Evolutionary conservation across 2,888 invertebrate genomes (phyloP), one percentile per base, ranked within the genome.

Genomic region (Noctua janthina): DNA sequence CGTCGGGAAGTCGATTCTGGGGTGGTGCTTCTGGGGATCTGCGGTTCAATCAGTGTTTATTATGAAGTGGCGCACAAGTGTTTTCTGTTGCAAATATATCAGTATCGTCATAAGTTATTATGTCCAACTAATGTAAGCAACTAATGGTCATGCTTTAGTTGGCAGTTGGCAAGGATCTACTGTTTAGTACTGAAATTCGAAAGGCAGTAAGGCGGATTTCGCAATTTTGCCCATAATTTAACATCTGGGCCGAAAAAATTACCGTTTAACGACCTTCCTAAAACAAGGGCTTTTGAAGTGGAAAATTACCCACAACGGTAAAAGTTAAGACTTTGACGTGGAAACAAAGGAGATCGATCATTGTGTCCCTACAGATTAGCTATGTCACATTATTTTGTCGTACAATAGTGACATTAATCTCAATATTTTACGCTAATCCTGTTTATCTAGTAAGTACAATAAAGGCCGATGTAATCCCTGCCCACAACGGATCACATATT

Each of bases 11-110:
- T 96, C 96, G 82, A 97, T 96, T 80, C 96, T 94, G 1, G 97
- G 97, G 80, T 96, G 96, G 89, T 97, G 96, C 87, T 97, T 97
- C 83, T 97, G 97, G 17, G 96, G 96, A 92, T 96, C 97, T 97
- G 92, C 8, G n/a, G 4, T 29, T 68, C 43, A 68, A 68, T 68
- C 68, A 46, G 35, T 35, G 35, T 64, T 64, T 35, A 35, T 64
- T 35, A 64, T 64, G 8, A 17, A 35, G 35, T 66, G 64, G 4
- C 10, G 20, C 29, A 62, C 29, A 1, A 15, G n/a, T 15, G 59
- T n/a, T 29, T 62, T 1, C 17, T 15, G 62, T 62, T 29, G 29
- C 62, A 62, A 62, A 62, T 29, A 29, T 62, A 17, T 29, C 29
- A 29, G 15, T 62, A 15, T 29, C 15, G 29, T 62, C 6, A 15